Evolutionary conservation across 2,888 invertebrate genomes (phyloP).

Genomic region (Muscina levida): DNA sequence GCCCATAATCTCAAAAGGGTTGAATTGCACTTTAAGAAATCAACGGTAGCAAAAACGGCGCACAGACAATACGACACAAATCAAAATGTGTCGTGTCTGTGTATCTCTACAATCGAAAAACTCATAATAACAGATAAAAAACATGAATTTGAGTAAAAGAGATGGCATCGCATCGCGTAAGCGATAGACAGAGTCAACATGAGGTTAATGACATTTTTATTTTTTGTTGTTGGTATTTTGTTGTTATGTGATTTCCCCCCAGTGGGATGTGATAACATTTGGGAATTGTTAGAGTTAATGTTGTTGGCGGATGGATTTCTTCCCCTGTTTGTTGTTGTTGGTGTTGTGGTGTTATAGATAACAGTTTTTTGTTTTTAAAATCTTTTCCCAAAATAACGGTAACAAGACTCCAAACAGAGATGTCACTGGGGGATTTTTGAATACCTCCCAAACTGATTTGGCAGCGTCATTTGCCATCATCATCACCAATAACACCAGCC

Average conservation of each 20-base stretch:
- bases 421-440: not conserved
- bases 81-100: not conserved
- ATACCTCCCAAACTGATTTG: too few species aligned
- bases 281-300: not conserved
- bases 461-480: conserved; percentile 17
- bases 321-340: not conserved
- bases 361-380: conserved; percentile 11
- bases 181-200: conserved; percentile 3
- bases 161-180: not conserved
- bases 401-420: too few species aligned
- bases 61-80: conserved; percentile 21
- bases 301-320: too few species aligned
- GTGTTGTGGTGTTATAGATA: not conserved
- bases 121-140: conserved; percentile 34
- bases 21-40: conserved; percentile 34
- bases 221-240: not conserved
- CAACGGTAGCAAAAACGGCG: not conserved
- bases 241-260: not conserved
- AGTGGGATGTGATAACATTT: conserved; percentile 8
- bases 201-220: conserved; percentile 35
- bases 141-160: not conserved
- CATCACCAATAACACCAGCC: not conserved
- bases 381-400: not conserved
- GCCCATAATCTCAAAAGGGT: conserved; percentile 29
- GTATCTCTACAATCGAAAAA: conserved; percentile 7